A percentile compares a stretch with the other conserved stretches of the same genome.
Conservation (phyloP, 2,888 invertebrate species). For the Drosophila nr. medialis region DNA sequence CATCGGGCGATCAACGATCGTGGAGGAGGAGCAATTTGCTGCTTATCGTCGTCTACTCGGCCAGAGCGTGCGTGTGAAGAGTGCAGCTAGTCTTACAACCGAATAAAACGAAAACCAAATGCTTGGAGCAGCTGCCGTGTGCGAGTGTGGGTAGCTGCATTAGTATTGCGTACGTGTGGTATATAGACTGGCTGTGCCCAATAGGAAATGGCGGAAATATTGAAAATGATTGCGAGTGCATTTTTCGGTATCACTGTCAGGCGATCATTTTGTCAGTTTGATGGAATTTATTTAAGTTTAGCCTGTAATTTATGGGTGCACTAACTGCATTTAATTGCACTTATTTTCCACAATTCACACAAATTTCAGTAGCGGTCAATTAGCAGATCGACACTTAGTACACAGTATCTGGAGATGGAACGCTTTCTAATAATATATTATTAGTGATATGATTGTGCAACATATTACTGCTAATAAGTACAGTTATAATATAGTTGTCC, state of each 20-base stretch:
- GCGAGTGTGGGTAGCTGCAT: conserved; percentile 19
- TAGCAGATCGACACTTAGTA: conserved; percentile 40
- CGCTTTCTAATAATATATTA: conserved; percentile 5
- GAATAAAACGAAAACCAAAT: conserved; percentile 22
- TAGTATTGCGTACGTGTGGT: conserved; percentile 37
- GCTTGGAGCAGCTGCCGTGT: conserved; percentile 45
- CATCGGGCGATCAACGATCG: conserved; percentile 35
- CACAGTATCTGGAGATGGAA: background rate
- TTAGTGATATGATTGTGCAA: conserved; percentile 1
- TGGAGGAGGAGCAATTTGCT: conserved; percentile 61
- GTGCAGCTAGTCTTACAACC: conserved; percentile 43
- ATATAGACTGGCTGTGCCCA: conserved; percentile 58
- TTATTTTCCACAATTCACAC: conserved; percentile 57
- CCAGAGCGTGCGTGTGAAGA: conserved; percentile 43
- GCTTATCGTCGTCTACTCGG: conserved; percentile 7
- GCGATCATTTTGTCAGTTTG: conserved; percentile 48
- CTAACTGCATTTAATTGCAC: conserved; percentile 63
- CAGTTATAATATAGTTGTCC: background rate
- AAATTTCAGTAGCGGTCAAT: conserved; percentile 48
- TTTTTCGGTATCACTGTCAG: conserved; percentile 53
- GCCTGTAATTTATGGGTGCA: conserved; percentile 52
- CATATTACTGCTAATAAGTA: background rate
- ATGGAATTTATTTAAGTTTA: conserved; percentile 48
- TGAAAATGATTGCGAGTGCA: conserved; percentile 50
- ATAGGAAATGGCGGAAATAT: conserved; percentile 78